Conservation (phyloP, 1,140 invertebrate genomes). For the Drosophila prosaltans region DNA sequence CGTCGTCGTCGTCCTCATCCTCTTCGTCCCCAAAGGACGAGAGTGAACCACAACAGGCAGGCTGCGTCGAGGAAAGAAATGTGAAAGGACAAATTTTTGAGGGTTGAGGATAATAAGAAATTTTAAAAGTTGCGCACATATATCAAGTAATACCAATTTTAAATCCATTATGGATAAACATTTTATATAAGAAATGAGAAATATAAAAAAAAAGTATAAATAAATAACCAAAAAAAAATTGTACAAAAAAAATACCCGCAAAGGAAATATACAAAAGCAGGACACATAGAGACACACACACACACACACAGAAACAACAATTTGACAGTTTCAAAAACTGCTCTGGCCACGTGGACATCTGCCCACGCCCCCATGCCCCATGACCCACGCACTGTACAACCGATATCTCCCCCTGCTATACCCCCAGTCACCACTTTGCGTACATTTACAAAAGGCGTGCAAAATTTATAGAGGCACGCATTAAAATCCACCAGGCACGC, state of each 20-base stretch:
- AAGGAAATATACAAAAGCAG: background rate
- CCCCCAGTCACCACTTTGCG: constrained; percentile 6
- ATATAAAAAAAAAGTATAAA: constrained; percentile 26
- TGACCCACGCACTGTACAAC: background rate
- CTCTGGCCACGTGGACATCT: constrained; percentile 65
- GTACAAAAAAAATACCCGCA: constrained; percentile 31
- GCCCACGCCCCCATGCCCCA: constrained; percentile 33
- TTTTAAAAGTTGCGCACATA: background rate
- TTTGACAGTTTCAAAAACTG: constrained; percentile 72
- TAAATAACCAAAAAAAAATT: constrained; percentile 11
- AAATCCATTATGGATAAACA: constrained; percentile 43
- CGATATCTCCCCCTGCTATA: background rate
- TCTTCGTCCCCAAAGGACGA: background rate
- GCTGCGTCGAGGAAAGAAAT: background rate
- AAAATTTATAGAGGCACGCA: constrained; percentile 80
- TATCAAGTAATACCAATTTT: constrained; percentile 12
- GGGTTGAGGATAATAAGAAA: background rate
- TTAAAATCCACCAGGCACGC: constrained; percentile 73
- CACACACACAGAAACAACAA: constrained; percentile 50
- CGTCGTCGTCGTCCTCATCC: too few relatives aligned
- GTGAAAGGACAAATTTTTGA: background rate
- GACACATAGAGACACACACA: background rate
- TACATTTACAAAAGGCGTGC: constrained; percentile 74
- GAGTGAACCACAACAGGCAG: background rate
- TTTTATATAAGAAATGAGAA: constrained; percentile 37